These are phyloP conservation scores for Chrysopilus asiliformis DNA, from an alignment of 2,888 invertebrate genomes.

Conservation along the genomic window DNA sequence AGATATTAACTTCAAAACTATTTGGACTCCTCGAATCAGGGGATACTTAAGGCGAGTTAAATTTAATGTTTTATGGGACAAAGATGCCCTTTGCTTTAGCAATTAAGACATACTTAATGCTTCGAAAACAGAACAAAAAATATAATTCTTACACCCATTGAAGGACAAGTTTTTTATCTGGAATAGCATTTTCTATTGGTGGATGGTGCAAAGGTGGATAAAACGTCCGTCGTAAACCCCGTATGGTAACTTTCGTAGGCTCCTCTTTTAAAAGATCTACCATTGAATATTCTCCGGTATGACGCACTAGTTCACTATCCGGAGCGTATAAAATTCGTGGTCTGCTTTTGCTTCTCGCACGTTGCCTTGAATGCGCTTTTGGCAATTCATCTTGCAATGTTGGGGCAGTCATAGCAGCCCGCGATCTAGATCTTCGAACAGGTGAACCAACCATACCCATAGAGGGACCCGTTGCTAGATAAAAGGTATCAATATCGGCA, in stretches of 20 bases:
- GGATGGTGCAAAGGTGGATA: slow-evolving; percentile 78
- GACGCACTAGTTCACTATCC: slow-evolving; percentile 66
- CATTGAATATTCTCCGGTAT: slow-evolving; percentile 64
- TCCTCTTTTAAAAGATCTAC: slow-evolving; percentile 77
- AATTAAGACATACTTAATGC: too few relatives aligned
- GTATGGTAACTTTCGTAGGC: slow-evolving; percentile 68
- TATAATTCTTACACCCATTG: slow-evolving; percentile 80
- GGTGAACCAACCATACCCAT: slow-evolving; percentile 41
- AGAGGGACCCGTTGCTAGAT: slow-evolving; percentile 43
- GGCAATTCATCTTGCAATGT: slow-evolving; percentile 34
- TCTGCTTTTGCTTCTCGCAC: slow-evolving; percentile 72
- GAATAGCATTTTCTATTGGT: slow-evolving; percentile 71
- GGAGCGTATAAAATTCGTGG: slow-evolving; percentile 73
- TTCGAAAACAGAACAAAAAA: too few relatives aligned
- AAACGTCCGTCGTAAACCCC: slow-evolving; percentile 69
- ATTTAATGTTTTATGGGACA: too few relatives aligned
- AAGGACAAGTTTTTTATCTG: slow-evolving; percentile 73
- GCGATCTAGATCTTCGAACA: slow-evolving; percentile 49
- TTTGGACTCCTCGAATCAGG: too few relatives aligned
- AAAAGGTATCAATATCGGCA: slow-evolving; percentile 83
- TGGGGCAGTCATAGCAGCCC: slow-evolving; percentile 41
- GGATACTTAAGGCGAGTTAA: too few relatives aligned
- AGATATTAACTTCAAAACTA: too few relatives aligned
- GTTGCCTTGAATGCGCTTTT: slow-evolving; percentile 39
- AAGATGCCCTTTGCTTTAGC: not conserved